phyloP scores from a whole-genome alignment of 2,797 vertebrate species.

The Haliaeetus albicilla region DNA sequence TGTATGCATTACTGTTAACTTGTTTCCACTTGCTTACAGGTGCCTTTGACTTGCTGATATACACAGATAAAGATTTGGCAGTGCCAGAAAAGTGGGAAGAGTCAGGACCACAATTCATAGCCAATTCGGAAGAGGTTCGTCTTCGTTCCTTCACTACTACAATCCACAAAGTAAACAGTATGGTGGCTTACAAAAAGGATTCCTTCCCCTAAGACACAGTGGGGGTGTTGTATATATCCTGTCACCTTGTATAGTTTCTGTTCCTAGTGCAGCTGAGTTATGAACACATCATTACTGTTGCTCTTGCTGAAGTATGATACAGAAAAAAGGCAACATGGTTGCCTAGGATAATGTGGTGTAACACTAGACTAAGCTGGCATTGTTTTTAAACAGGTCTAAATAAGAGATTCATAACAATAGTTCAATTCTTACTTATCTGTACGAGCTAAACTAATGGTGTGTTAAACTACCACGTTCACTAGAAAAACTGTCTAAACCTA shows the following conservation, averaged over 20 bases:
- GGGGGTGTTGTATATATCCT: not conserved
- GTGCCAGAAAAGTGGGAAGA: slow-evolving; percentile 97
- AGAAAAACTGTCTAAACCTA: not conserved
- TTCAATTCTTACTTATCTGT: not conserved
- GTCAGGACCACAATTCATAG: slow-evolving; percentile 91
- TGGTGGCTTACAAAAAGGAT: slow-evolving; percentile 90
- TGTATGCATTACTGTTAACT: fast-evolving
- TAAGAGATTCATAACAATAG: not conserved
- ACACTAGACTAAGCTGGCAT: not conserved
- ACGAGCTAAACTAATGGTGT: not conserved
- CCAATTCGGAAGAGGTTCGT: slow-evolving; percentile 92
- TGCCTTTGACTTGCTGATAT: slow-evolving; percentile 94
- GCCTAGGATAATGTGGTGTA: not conserved
- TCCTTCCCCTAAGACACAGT: not conserved
- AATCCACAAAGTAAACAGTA: slow-evolving; percentile 94
- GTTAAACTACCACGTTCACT: not conserved
- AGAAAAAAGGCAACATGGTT: not conserved
- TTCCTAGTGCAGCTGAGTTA: not conserved
- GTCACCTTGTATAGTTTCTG: not conserved
- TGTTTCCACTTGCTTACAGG: slow-evolving; percentile 71
- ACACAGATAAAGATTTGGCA: slow-evolving; percentile 90
- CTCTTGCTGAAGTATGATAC: not conserved
- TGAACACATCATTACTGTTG: not conserved
- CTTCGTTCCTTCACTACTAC: slow-evolving; percentile 94
- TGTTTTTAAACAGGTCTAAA: not conserved